Evolutionary conservation across 1,140 invertebrate species (phyloP).

Genomic region (Zaprionus kolodkinae): DNA sequence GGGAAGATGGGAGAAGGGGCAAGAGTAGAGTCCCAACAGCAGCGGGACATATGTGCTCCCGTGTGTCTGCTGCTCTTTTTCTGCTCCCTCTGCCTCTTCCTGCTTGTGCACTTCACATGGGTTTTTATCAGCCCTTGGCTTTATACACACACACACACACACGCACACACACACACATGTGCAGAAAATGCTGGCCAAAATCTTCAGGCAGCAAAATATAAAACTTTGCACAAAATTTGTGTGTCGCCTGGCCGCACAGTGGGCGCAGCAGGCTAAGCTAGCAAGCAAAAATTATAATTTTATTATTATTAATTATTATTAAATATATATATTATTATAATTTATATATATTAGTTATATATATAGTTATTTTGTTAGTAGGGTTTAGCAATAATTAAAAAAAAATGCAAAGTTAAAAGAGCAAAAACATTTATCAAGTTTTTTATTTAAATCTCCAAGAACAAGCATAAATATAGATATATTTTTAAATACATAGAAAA

Average conservation of each 20-base stretch:
- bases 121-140: conserved; percentile 49
- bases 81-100: neutral
- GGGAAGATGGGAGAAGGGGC: neutral
- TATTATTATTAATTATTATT: too few relatives aligned
- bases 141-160: conserved; percentile 7
- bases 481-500: neutral
- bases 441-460: neutral
- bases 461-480: neutral
- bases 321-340: too few relatives aligned
- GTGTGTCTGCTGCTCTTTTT: neutral
- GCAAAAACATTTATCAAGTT: neutral
- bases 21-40: neutral
- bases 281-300: neutral
- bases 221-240: conserved; percentile 71
- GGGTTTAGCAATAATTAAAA: neutral
- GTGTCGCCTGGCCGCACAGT: conserved; percentile 21
- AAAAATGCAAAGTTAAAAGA: too few relatives aligned
- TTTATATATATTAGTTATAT: too few relatives aligned
- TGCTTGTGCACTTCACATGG: conserved; percentile 50
- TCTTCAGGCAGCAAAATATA: conserved; percentile 62
- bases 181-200: conserved; percentile 34
- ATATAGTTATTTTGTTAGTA: neutral
- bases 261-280: neutral
- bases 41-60: neutral
- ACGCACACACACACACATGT: neutral